These are phyloP conservation scores for Drosophila macrospina DNA, from an alignment of 2,888 invertebrate species.

Conservation along the genomic window DNA sequence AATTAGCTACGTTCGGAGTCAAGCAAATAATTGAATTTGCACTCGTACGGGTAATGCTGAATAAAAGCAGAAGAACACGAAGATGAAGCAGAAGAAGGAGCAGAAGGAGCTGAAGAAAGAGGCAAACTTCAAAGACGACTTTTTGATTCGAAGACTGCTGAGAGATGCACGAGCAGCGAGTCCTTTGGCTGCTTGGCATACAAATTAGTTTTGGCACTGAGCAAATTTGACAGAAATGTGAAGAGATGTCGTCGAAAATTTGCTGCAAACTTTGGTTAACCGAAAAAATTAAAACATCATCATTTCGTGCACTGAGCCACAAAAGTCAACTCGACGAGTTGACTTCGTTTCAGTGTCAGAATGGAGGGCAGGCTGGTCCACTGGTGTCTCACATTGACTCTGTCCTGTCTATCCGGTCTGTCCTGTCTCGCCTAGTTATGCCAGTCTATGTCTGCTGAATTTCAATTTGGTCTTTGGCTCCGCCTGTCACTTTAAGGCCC, in stretches of 20 bases:
- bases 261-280: constrained; percentile 72
- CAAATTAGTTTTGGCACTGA: constrained; percentile 68
- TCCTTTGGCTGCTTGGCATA: constrained; percentile 68
- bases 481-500: constrained; percentile 62
- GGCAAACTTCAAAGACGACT: constrained; percentile 69
- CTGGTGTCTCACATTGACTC: constrained; percentile 2
- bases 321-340: constrained; percentile 61
- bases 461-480: constrained; percentile 64
- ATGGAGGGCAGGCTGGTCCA: constrained; percentile 15
- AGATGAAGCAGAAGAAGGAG: too few species aligned
- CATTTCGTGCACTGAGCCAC: constrained; percentile 76
- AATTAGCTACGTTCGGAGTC: constrained; percentile 54
- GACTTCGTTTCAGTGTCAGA: constrained; percentile 31
- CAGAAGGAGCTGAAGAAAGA: too few species aligned
- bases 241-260: constrained; percentile 57
- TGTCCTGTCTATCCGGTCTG: constrained; percentile 44
- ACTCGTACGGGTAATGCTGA: constrained; percentile 28
- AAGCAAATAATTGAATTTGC: constrained; percentile 67
- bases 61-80: background rate
- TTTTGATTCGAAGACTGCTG: constrained; percentile 51
- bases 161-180: constrained; percentile 64
- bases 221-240: constrained; percentile 46
- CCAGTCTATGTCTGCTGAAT: constrained; percentile 67
- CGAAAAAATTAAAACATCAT: constrained; percentile 81
- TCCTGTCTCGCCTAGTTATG: constrained; percentile 50